These are phyloP conservation scores for Chrysotoxum bicinctum DNA, from an alignment of 2,888 invertebrate species.

Conservation along the genomic window DNA sequence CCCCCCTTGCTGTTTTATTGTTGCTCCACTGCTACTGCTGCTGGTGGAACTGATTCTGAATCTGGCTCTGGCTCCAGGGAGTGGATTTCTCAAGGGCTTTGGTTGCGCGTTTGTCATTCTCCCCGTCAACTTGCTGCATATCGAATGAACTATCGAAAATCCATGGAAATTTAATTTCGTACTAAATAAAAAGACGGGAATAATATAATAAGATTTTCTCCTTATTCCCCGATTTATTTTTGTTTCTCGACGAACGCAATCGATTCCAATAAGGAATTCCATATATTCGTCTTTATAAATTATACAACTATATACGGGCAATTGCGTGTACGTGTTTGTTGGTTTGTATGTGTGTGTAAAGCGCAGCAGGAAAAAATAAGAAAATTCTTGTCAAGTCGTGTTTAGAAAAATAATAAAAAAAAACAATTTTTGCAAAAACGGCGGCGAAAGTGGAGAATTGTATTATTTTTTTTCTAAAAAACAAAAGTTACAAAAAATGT, in stretches of 20 bases:
- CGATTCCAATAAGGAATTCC: constrained; percentile 72
- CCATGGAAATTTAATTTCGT: neutral
- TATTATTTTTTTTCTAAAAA: neutral
- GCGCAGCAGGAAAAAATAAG: constrained; percentile 59
- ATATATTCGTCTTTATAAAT: constrained; percentile 8
- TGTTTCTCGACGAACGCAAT: constrained; percentile 49
- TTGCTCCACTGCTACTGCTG: constrained; percentile 28
- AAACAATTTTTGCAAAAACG: constrained; percentile 23
- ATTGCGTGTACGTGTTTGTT: constrained; percentile 27
- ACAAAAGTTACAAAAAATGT: constrained; percentile 47
- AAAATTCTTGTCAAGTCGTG: constrained; percentile 38
- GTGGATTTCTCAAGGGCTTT: constrained; percentile 70
- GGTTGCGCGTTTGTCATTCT: constrained; percentile 55
- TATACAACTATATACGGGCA: constrained; percentile 4
- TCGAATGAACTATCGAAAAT: constrained; percentile 12
- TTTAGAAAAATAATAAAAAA: constrained; percentile 13
- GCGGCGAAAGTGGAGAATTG: constrained; percentile 18
- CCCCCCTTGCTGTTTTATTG: constrained; percentile 34
- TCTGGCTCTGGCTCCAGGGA: constrained; percentile 59
- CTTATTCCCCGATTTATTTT: constrained; percentile 17
- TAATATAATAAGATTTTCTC: constrained; percentile 14
- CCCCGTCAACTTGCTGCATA: constrained; percentile 1
- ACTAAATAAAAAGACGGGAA: neutral
- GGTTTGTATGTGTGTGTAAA: constrained; percentile 48
- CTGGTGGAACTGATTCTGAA: constrained; percentile 3